Conservation (phyloP, 2,888 invertebrate genomes). For the Epicampocera succincta region DNA sequence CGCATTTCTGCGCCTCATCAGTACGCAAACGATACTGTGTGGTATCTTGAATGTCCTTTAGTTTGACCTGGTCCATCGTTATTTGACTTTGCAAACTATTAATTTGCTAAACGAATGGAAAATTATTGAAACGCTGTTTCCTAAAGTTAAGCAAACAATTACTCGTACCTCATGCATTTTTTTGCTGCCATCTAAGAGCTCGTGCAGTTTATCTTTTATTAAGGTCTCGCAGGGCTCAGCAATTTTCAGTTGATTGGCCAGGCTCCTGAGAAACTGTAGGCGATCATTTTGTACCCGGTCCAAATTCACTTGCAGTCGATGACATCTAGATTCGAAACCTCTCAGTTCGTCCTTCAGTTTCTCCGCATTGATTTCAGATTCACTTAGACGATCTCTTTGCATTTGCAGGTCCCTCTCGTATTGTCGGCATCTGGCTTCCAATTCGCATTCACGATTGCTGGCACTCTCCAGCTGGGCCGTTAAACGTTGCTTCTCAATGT, state of each 20-base stretch:
- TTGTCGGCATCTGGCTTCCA: slow-evolving; percentile 89
- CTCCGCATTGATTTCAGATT: slow-evolving; percentile 87
- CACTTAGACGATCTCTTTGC: slow-evolving; percentile 87
- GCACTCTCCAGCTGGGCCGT: slow-evolving; percentile 84
- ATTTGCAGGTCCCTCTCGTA: slow-evolving; percentile 88
- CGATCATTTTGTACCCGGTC: slow-evolving; percentile 81
- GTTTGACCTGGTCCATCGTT: slow-evolving; percentile 87
- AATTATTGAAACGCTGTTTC: not conserved
- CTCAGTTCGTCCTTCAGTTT: slow-evolving; percentile 81
- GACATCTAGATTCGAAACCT: slow-evolving; percentile 81
- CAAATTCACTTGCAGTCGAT: slow-evolving; percentile 79
- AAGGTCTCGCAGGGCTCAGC: slow-evolving; percentile 90
- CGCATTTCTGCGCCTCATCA: slow-evolving; percentile 85
- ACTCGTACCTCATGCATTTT: slow-evolving; percentile 89
- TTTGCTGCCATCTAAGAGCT: slow-evolving; percentile 89
- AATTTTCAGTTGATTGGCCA: slow-evolving; percentile 83
- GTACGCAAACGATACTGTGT: slow-evolving; percentile 86
- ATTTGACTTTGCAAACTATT: slow-evolving; percentile 90
- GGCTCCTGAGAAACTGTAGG: slow-evolving; percentile 78
- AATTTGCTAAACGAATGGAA: slow-evolving; percentile 84
- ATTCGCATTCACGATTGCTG: slow-evolving; percentile 85
- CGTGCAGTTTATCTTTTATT: slow-evolving; percentile 90
- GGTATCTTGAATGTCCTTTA: slow-evolving; percentile 83
- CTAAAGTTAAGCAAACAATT: not conserved
- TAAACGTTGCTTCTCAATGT: slow-evolving; percentile 87